phyloP scores from a whole-genome alignment of 30 jellyfish, hydroid and myxozoan genomes.

The Chrysaora quinquecirrha region DNA sequence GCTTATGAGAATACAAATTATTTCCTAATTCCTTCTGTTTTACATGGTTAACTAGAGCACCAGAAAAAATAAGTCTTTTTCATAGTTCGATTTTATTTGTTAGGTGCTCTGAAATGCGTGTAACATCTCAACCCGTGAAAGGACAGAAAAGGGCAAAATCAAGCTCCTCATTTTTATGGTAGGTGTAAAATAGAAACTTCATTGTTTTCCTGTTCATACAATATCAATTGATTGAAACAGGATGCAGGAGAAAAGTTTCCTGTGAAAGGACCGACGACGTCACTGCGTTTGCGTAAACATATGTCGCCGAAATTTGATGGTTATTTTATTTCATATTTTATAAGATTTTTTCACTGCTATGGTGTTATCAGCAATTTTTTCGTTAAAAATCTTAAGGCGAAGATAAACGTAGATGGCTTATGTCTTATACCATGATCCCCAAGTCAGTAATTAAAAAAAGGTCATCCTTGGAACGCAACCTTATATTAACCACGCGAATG shows the following conservation, averaged over 20 bases:
- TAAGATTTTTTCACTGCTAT: background rate
- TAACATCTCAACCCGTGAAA: conserved; percentile 19
- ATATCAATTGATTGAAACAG: background rate
- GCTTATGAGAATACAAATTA: background rate
- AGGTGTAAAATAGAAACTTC: background rate
- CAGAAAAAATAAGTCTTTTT: too few relatives aligned
- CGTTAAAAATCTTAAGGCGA: too few relatives aligned
- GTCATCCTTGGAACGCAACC: too few relatives aligned
- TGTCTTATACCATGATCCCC: too few relatives aligned
- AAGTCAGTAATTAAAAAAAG: too few relatives aligned
- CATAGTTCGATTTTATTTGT: too few relatives aligned
- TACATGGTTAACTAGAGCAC: background rate
- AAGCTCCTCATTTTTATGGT: conserved; percentile 1
- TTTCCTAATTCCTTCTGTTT: background rate
- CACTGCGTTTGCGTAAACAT: background rate
- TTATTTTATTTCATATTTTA: too few relatives aligned
- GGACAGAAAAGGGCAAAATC: conserved; percentile 23
- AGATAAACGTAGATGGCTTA: too few relatives aligned
- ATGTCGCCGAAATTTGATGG: background rate
- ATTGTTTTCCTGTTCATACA: too few relatives aligned
- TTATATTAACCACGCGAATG: too few relatives aligned
- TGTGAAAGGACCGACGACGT: too few relatives aligned
- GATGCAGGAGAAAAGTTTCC: background rate
- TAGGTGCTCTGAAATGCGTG: conserved; percentile 34
- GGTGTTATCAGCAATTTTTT: too few relatives aligned